phyloP scores from a whole-genome alignment of 2,113 vertebrate species.

The Barbus barbus region DNA sequence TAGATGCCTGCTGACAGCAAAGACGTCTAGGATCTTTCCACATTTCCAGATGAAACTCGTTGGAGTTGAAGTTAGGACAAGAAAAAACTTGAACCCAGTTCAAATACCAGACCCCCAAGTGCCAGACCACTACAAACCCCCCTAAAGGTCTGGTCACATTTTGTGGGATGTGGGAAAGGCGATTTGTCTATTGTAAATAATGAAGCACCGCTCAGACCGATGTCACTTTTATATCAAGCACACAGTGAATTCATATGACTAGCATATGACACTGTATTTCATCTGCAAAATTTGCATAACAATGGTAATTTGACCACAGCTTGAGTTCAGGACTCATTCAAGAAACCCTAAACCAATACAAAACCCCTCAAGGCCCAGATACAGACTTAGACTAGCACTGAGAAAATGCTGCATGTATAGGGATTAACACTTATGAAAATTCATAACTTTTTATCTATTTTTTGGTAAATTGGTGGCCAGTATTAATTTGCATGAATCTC shows the following conservation, averaged over 20 bases:
- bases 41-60: not conserved
- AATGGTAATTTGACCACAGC: not conserved
- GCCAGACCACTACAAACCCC: not conserved
- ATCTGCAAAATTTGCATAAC: not conserved
- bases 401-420: not conserved
- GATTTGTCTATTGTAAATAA: not conserved
- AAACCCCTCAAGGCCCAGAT: not conserved
- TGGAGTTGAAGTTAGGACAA: not conserved
- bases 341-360: not conserved
- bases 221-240: not conserved
- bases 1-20: constrained; percentile 62
- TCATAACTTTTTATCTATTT: not conserved
- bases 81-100: not conserved
- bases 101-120: not conserved
- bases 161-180: not conserved
- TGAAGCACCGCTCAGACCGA: not conserved
- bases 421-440: not conserved
- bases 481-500: not conserved
- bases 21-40: constrained; percentile 26
- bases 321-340: not conserved
- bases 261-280: not conserved
- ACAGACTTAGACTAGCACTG: not conserved
- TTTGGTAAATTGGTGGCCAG: not conserved
- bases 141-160: not conserved
- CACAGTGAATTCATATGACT: not conserved